Evolutionary conservation across 1,140 invertebrate species (phyloP).

Genomic region (Propsilocerus akamusi): DNA sequence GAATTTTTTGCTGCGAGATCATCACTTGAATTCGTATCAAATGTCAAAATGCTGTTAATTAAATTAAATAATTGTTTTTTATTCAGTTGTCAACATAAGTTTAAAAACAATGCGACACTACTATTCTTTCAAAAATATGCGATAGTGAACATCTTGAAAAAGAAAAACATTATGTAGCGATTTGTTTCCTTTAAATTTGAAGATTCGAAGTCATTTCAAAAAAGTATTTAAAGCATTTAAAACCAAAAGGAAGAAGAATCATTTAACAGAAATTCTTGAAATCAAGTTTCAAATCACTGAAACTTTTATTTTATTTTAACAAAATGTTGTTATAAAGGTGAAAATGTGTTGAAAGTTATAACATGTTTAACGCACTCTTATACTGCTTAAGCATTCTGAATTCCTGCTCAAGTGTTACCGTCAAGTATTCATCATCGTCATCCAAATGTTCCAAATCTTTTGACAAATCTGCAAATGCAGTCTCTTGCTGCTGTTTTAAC

Average conservation of each 20-base stretch:
- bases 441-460: constrained; percentile 27
- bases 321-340: background rate
- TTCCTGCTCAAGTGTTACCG: constrained; percentile 34
- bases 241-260: background rate
- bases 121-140: no score
- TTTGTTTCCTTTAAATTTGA: no score
- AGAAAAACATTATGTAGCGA: no score
- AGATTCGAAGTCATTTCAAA: background rate
- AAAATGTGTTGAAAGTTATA: constrained; percentile 5
- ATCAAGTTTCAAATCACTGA: no score
- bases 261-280: background rate
- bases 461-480: constrained; percentile 35
- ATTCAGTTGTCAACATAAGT: no score
- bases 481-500: constrained; percentile 18
- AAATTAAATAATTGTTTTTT: no score
- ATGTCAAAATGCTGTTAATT: no score
- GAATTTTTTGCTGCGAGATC: no score
- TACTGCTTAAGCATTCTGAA: constrained; percentile 38
- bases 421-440: constrained; percentile 40
- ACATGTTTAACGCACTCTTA: constrained; percentile 30
- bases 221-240: background rate
- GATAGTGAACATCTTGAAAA: no score
- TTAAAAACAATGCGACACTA: no score
- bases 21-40: no score
- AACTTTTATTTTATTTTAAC: constrained; percentile 4